These are phyloP conservation scores for Cremastinae sp. DNA, from an alignment of 2,888 invertebrate species.

Conservation along the genomic window DNA sequence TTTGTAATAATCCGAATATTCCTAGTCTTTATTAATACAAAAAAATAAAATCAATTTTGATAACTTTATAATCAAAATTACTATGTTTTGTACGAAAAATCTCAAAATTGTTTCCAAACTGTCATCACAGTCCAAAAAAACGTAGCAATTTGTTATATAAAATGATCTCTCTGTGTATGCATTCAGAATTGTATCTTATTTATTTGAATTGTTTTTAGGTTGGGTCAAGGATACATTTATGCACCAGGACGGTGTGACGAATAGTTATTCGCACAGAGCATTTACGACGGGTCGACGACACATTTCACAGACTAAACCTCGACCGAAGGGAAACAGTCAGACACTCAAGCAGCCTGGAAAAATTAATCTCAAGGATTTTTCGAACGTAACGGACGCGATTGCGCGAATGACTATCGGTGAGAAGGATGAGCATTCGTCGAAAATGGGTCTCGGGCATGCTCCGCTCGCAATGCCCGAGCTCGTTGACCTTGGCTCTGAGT, in stretches of 20 bases:
- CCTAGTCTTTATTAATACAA: too few species aligned
- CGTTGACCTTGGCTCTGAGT: conserved; percentile 88
- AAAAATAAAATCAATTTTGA: too few species aligned
- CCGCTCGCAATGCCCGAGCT: conserved; percentile 89
- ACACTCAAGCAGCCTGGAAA: conserved; percentile 93
- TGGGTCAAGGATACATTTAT: conserved; percentile 82
- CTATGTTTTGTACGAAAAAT: too few species aligned
- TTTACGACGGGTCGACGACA: conserved; percentile 87
- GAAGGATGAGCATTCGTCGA: conserved; percentile 79
- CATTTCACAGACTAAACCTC: conserved; percentile 83
- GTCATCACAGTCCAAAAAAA: too few species aligned
- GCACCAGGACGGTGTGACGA: conserved; percentile 81
- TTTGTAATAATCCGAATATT: too few species aligned
- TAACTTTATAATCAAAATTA: too few species aligned
- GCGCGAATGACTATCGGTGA: conserved; percentile 84
- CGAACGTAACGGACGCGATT: conserved; percentile 93
- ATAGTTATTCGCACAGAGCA: conserved; percentile 86
- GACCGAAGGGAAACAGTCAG: conserved; percentile 86
- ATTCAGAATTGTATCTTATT: neutral
- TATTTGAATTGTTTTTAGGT: conserved; percentile 78
- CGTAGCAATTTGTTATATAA: too few species aligned
- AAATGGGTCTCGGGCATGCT: conserved; percentile 83
- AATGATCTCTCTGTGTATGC: neutral
- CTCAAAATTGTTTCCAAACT: too few species aligned
- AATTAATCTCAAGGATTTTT: conserved; percentile 93